Evolutionary conservation across 2,888 invertebrate genomes (phyloP), one percentile per base, ranked within the genome.

Genomic region (Parasteatoda lunata): DNA sequence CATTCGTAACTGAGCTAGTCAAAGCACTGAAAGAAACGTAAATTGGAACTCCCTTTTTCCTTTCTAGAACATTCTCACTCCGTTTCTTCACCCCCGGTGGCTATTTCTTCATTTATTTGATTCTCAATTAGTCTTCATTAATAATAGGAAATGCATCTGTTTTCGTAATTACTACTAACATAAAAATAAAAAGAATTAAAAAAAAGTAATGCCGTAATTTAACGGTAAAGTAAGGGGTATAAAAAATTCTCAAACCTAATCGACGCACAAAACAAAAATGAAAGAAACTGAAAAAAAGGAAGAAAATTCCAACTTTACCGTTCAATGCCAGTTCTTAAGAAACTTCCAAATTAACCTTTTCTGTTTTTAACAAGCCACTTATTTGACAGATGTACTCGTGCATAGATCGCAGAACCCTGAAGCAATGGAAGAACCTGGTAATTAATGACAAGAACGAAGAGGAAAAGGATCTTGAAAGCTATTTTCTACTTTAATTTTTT

Each of bases 351-450:
- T 86, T 80, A 86, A 86, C 85, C 85, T 80, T 86, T 86, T 79
- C 80, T 80, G 85, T 86, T 86, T 86, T 86, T 86, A 86, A 86
- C 85, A 86, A 86, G 85, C 85, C 85, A 86, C 85, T 86, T 86
- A 81, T 77, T 86, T 76, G 80, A 86, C 80, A 80, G 80, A 79
- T 78, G 78, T 68, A 79, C 78, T 84, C 75, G 69, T 75, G 49
- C 73, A 72, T 80, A 75, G 77, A 71, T 51, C 65, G 76, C 13
- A 72, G 8, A n/a, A 66, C 80, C 79, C n/a, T n/a, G 54, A 6
- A 77, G 85, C 85, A 76, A 77, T 77, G 80, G 80, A 85, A 80
- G 80, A 79, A 86, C 72, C 76, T 13, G 76, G 85, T 86, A 86
- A 86, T 86, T 86, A 86, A 86, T 86, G 85, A 75, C 80, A 77